Base-by-base conservation (phyloP, 2,797 vertebrate genomes). In the Urosaurus nigricauda region DNA sequence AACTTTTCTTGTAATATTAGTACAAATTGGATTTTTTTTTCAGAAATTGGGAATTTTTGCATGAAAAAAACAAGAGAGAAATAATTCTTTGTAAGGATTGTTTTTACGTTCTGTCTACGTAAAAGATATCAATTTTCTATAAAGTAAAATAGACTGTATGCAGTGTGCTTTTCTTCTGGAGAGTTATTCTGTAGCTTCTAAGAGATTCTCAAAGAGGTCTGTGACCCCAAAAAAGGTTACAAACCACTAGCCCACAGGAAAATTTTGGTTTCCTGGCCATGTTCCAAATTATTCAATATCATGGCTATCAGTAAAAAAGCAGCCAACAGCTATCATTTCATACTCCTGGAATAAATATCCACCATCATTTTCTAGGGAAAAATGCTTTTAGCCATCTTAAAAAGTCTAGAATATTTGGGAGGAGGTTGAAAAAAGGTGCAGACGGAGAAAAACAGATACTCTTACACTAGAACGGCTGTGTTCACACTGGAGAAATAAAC, bases 61-160 rank as follows among this genome's bases (percentile, higher is more conserved):
- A 68, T 68, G 65, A 68, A 68, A 68, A n/a, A 68, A 68, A 68
- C 65, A 68, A 68, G 65, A 73, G 70, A 73, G 70, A 73, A n/a
- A 73, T 73, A 35, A 73, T 73, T 73, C 70, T 73, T 73, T 73
- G 70, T 73, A 77, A 43, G 26, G 37, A 77, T 24, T 12, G 37
- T 24, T 4, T 77, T 77, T 24, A 77, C 4, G 26, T 77, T 77
- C 21, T 40, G 13, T 29, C 24, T 77, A 68, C 32, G 65, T 68
- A 29, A 68, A 68, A 3, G 11, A 68, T 68, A 68, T 32, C 12
- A 12, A 32, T 68, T 58, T 68, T 26, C 65, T 32, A 12, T 32
- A 26, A 26, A 68, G 8, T 32, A 12, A 68, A 26, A 68, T 29
- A 58, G 19, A 68, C 12, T 68, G 21, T 63, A 68, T 68, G 29